Percentiles rank a stretch among this genome's conserved stretches.
phyloP scores from a whole-genome alignment of 1,140 invertebrate genomes.

The Procambarus virginalis region DNA sequence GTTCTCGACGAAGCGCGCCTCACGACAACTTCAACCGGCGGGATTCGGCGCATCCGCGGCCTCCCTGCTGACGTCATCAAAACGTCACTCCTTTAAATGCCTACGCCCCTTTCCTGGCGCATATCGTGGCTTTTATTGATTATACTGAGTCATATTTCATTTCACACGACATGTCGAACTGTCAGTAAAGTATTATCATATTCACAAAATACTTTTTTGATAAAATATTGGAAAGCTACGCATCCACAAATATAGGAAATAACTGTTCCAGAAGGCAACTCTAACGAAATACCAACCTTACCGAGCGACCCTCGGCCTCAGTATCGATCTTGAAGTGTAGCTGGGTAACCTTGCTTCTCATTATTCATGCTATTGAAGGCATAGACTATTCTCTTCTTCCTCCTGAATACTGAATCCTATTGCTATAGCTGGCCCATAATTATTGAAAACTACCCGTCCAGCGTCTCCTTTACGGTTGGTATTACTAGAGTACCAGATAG shows the following conservation, averaged over 20 bases:
- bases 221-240: neutral
- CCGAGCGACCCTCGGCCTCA: slow-evolving; percentile 34
- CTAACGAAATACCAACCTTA: slow-evolving; percentile 30
- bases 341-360: slow-evolving; percentile 47
- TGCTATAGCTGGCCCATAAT: neutral
- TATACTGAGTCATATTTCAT: neutral
- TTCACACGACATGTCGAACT: neutral
- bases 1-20: slow-evolving; percentile 54
- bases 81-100: slow-evolving; percentile 39
- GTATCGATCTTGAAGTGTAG: slow-evolving; percentile 55
- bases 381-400: slow-evolving; percentile 6
- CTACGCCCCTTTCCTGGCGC: slow-evolving; percentile 6
- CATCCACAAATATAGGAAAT: neutral
- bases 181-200: neutral
- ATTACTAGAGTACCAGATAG: neutral
- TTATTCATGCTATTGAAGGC: slow-evolving; percentile 35
- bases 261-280: slow-evolving; percentile 23
- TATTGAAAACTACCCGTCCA: too few species aligned
- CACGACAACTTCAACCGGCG: slow-evolving; percentile 41
- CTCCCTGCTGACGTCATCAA: slow-evolving; percentile 26
- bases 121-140: neutral
- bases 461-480: neutral
- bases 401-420: slow-evolving; percentile 1
- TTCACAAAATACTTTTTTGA: neutral
- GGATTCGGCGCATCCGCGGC: slow-evolving; percentile 39